phyloP scores from a whole-genome alignment of 2,888 invertebrate genomes.

The Aelia acuminata region DNA sequence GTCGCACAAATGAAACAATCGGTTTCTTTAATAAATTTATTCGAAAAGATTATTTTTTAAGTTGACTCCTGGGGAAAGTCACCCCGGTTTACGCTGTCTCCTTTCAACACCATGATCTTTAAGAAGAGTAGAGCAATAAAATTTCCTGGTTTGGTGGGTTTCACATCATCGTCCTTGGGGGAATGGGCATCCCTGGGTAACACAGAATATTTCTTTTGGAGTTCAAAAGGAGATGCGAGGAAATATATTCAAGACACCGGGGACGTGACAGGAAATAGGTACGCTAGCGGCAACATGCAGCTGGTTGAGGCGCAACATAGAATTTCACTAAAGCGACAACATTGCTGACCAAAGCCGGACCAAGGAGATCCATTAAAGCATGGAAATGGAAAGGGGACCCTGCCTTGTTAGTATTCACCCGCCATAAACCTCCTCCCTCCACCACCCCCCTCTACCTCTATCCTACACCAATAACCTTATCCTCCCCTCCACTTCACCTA shows the following conservation, averaged over 20 bases:
- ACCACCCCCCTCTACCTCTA: neutral
- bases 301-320: neutral
- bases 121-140: too few species aligned
- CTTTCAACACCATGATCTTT: too few species aligned
- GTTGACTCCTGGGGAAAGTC: too few species aligned
- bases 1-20: too few species aligned
- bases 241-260: neutral
- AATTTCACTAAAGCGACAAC: constrained; percentile 29
- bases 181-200: too few species aligned
- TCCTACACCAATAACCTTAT: neutral
- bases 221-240: neutral
- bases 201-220: neutral
- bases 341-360: constrained; percentile 34
- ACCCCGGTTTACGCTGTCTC: too few species aligned
- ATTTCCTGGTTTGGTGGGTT: too few species aligned
- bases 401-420: constrained; percentile 7
- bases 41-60: too few species aligned
- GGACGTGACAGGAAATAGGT: constrained; percentile 11
- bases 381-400: neutral
- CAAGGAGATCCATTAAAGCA: constrained; percentile 41
- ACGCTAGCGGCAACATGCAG: neutral
- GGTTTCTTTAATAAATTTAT: too few species aligned
- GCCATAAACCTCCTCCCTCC: neutral
- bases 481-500: neutral
- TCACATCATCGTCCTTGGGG: too few species aligned